Evolutionary conservation across 53 echinoderm and acorn worm genomes (phyloP).

Genomic region (Glandiceps talaboti): DNA sequence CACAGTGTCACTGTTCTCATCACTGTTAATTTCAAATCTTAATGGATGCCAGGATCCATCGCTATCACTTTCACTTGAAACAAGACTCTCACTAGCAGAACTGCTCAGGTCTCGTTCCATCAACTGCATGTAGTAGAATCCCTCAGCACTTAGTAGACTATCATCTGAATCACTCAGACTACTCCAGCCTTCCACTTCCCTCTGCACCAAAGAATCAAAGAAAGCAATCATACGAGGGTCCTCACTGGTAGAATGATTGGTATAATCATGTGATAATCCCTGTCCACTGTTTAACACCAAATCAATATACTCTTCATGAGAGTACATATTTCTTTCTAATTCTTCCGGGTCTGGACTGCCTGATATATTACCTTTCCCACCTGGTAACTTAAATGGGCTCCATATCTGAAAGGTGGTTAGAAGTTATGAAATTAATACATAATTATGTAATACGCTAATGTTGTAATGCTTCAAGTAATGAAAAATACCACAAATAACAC

Average conservation of each 20-base stretch:
- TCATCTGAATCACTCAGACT: conserved; percentile 67
- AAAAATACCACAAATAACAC: too few relatives aligned
- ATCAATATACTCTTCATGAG: conserved; percentile 85
- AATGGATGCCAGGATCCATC: not conserved
- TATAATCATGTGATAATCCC: conserved; percentile 78
- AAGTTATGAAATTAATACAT: too few relatives aligned
- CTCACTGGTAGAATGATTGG: conserved; percentile 82
- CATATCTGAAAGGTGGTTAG: too few relatives aligned
- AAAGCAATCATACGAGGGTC: conserved; percentile 96
- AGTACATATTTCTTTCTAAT: conserved; percentile 58
- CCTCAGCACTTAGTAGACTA: conserved; percentile 43
- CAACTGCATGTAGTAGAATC: not conserved
- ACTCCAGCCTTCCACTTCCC: conserved; percentile 77
- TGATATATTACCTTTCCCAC: not conserved
- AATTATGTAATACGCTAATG: too few relatives aligned
- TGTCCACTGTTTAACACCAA: conserved; percentile 81
- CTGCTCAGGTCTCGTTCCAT: not conserved
- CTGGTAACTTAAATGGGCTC: conserved; percentile 73
- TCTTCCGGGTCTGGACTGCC: conserved; percentile 44
- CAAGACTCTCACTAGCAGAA: conserved; percentile 1
- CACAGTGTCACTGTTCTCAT: not conserved
- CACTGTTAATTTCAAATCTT: not conserved
- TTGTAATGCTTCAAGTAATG: too few relatives aligned
- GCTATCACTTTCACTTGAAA: too few relatives aligned
- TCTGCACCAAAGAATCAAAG: conserved; percentile 93